These are phyloP conservation scores for Nannospalax galili DNA, from an alignment of 2,113 vertebrate genomes.

Conservation along the genomic window DNA sequence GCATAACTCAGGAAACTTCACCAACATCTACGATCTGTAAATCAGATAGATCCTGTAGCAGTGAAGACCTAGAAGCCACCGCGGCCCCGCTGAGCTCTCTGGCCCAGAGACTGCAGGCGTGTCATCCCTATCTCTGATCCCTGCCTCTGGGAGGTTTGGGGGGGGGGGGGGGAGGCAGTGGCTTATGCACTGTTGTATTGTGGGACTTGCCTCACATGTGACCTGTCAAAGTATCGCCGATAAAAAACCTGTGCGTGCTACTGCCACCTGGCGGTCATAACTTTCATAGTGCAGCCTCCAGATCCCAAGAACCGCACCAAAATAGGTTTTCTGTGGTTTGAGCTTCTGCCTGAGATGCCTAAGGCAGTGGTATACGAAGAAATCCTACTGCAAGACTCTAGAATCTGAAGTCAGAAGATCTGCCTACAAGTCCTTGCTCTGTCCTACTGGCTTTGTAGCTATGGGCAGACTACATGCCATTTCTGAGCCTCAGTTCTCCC, in stretches of 20 bases:
- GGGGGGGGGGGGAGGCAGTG: no score
- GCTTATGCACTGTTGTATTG: background rate
- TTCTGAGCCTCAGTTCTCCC: background rate
- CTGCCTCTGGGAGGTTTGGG: no score
- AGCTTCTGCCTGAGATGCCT: background rate
- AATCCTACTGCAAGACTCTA: background rate
- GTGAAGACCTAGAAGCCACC: background rate
- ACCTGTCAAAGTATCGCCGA: background rate
- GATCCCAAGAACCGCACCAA: background rate
- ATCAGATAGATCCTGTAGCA: background rate
- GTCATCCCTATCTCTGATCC: background rate
- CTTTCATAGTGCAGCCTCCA: background rate
- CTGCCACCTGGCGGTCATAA: conserved; percentile 42
- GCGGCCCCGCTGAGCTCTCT: background rate
- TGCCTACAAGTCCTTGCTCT: background rate
- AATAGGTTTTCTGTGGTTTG: no score
- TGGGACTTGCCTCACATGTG: background rate
- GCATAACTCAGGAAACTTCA: background rate
- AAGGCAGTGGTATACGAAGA: background rate
- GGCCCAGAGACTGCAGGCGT: background rate
- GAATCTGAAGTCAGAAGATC: background rate
- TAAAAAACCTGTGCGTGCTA: background rate
- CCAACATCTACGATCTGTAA: background rate
- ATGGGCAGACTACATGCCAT: background rate
- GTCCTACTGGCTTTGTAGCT: background rate